Conservation (phyloP, 2,113 vertebrate species). For the Semnornis frantzii region DNA sequence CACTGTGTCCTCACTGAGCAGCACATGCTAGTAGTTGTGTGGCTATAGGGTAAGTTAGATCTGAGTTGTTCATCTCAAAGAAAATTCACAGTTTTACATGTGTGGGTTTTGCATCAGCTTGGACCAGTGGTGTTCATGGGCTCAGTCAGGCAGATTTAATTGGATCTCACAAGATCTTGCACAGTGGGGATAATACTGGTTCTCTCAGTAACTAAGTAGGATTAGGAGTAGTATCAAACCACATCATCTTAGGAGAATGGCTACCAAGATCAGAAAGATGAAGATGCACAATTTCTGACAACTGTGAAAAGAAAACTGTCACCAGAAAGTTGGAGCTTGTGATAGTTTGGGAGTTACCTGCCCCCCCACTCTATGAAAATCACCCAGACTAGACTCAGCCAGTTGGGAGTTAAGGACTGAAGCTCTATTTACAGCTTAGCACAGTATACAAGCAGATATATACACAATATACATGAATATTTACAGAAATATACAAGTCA, state of each 20-base stretch:
- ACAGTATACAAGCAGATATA: no score
- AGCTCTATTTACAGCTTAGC: no score
- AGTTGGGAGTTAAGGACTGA: no score
- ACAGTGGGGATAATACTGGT: background rate
- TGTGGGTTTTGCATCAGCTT: background rate
- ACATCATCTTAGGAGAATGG: background rate
- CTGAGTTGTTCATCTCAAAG: background rate
- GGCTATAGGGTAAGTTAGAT: background rate
- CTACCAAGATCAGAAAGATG: background rate
- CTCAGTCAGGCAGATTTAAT: background rate
- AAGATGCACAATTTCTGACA: background rate
- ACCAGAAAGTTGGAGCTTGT: background rate
- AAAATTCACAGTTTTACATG: background rate
- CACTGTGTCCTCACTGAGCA: accelerated
- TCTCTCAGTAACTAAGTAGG: background rate
- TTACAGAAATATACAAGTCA: no score
- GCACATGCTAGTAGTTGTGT: background rate
- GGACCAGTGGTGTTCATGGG: background rate
- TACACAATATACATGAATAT: no score
- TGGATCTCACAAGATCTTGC: background rate
- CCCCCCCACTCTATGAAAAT: no score
- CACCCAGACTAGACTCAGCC: no score
- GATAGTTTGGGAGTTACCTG: no score
- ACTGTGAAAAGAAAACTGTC: background rate
- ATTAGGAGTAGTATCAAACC: background rate